Evolutionary conservation across 2,113 vertebrate genomes (phyloP).

Genomic region (Pogonocichla stellata): DNA sequence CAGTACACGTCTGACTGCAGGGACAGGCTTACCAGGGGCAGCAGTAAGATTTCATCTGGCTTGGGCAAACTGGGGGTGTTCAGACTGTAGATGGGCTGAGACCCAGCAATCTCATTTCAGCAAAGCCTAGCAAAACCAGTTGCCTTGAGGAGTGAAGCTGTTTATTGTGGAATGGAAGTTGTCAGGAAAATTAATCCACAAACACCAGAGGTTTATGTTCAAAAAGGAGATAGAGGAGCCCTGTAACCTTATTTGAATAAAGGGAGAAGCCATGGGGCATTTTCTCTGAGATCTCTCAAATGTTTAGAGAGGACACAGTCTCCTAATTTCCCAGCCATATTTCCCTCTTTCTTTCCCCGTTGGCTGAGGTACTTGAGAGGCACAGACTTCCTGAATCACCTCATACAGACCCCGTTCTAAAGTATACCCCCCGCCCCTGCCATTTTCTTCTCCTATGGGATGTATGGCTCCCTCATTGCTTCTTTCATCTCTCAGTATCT

Average conservation of each 20-base stretch:
- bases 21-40: not conserved
- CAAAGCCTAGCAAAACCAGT: not conserved
- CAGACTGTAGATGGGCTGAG: not conserved
- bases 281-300: not conserved
- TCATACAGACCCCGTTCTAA: not conserved
- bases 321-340: not conserved
- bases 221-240: not conserved
- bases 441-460: not conserved
- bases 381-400: fast-evolving
- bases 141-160: not conserved
- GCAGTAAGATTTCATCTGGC: not conserved
- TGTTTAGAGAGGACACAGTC: not conserved
- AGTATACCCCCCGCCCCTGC: fast-evolving
- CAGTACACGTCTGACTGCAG: not conserved
- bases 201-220: not conserved
- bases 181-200: not conserved
- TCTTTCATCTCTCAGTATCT: not conserved
- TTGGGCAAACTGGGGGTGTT: not conserved
- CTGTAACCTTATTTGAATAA: not conserved
- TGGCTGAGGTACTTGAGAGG: not conserved
- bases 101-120: not conserved
- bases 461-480: not conserved
- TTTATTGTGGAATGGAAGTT: not conserved
- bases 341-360: not conserved
- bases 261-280: not conserved